Base-by-base conservation (phyloP, 1,140 invertebrate species). In the Drosophila kanapiae region DNA sequence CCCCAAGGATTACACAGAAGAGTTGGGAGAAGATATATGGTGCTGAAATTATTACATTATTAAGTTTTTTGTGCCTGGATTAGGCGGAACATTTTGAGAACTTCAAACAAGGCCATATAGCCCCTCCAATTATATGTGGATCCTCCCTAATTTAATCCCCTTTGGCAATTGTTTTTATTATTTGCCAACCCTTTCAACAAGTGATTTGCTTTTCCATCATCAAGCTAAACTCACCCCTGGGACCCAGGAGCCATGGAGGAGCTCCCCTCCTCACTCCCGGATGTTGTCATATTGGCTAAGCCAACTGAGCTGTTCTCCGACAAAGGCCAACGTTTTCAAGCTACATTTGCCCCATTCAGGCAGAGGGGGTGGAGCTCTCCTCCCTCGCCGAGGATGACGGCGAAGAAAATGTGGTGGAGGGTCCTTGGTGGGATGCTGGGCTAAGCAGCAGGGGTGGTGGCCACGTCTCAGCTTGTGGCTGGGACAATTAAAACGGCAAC, bases 401-500 rank as follows among this genome's bases (percentile, higher is more conserved):
- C 80, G 80, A 80, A 67, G 76, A 83, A 88, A 87, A 8, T 58
- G 70, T 63, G 60, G 70, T 63, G 60, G 59, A 77, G 74, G 64
- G 38, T 60, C 63, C 37, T 29, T 16, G 38, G 60, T 45, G 57
- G 56, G 40, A 43, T 37, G 40, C 8, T 43, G 42, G 38, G 45
- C 40, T 54, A 54, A 37, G 42, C 63, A 58, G 29, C 37, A 8
- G 58, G 45, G 70, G 49, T 57, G 57, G 49, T 53, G 57, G 47
- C 43, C 47, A 54, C 70, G 42, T 67, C 68, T 75, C 76, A 51
- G 75, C 64, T 77, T 80, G 85, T 79, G 81, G 85, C 75, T 79
- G 74, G 74, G 60, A 88, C 84, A 88, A 88, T 88, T 88, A 88
- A 88, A 88, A 90, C 69, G 85, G 80, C 83, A 90, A 75, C 84